These are phyloP conservation scores for Drosophila pseudotakahashii DNA, from an alignment of 2,888 invertebrate genomes.

Conservation along the genomic window DNA sequence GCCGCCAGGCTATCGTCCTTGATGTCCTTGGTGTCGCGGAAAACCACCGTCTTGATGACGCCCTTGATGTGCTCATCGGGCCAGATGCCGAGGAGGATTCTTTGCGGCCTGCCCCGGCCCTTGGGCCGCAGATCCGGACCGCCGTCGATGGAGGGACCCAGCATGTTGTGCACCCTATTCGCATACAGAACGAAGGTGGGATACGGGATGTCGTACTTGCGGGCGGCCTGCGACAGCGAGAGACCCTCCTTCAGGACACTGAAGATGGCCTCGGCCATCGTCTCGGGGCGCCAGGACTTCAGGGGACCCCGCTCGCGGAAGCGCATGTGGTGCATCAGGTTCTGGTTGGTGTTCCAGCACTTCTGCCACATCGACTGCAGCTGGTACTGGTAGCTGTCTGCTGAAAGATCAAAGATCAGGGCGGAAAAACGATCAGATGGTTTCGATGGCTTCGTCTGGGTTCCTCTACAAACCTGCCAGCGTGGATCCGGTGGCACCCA, in stretches of 20 bases:
- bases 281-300: conserved; percentile 97
- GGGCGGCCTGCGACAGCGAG: conserved; percentile 94
- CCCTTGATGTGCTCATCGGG: conserved; percentile 97
- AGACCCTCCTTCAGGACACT: conserved; percentile 95
- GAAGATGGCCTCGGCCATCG: conserved; percentile 97
- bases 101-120: conserved; percentile 95
- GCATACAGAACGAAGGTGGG: conserved; percentile 97
- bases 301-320: conserved; percentile 96
- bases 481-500: conserved; percentile 92
- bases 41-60: conserved; percentile 95
- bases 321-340: conserved; percentile 94
- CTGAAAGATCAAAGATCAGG: conserved; percentile 50
- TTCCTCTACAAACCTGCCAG: conserved; percentile 91
- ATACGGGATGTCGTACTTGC: conserved; percentile 97
- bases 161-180: conserved; percentile 96
- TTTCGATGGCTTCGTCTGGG: not conserved
- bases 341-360: conserved; percentile 97
- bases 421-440: conserved; percentile 6
- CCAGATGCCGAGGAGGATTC: conserved; percentile 96
- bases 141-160: conserved; percentile 95
- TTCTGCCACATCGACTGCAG: conserved; percentile 98
- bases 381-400: conserved; percentile 98
- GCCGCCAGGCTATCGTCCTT: conserved; percentile 87
- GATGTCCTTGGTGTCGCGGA: conserved; percentile 93
- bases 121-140: conserved; percentile 96